Evolutionary conservation across 1,140 invertebrate genomes (phyloP).

Genomic region (Tetraneura akinire): DNA sequence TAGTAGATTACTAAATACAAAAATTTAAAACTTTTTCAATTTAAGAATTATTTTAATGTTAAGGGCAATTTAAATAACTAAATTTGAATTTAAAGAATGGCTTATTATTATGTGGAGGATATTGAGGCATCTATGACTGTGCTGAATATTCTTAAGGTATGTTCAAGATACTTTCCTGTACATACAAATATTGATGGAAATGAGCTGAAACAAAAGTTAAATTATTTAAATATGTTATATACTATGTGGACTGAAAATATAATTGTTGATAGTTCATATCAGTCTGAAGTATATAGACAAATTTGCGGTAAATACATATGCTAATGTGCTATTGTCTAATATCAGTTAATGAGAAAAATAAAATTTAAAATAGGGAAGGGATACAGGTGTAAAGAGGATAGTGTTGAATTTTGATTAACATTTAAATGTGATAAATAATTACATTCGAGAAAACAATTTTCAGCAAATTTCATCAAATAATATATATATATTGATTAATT

Average conservation of each 20-base stretch:
- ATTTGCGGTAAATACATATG: conserved; percentile 14
- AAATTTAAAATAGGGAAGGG: too few relatives aligned
- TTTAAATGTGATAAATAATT: too few relatives aligned
- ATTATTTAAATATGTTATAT: background rate
- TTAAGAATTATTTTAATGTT: background rate
- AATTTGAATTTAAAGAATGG: conserved; percentile 22
- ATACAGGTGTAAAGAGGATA: too few relatives aligned
- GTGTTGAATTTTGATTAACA: too few relatives aligned
- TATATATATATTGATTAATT: too few relatives aligned
- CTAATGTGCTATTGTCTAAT: too few relatives aligned
- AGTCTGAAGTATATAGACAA: conserved; percentile 11
- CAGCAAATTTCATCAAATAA: too few relatives aligned
- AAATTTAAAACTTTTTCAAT: too few relatives aligned
- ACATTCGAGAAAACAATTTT: too few relatives aligned
- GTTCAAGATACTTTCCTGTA: conserved; percentile 4
- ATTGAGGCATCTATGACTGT: background rate
- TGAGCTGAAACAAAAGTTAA: background rate
- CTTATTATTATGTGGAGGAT: conserved; percentile 18
- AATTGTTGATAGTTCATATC: background rate
- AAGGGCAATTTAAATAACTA: background rate
- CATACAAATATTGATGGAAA: background rate
- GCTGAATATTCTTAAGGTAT: background rate
- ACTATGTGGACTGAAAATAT: background rate
- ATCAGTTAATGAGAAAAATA: too few relatives aligned
- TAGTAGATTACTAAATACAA: too few relatives aligned